These are phyloP conservation scores for Phoenoteleia sp. DNA, from an alignment of 2,888 invertebrate genomes.

Conservation along the genomic window DNA sequence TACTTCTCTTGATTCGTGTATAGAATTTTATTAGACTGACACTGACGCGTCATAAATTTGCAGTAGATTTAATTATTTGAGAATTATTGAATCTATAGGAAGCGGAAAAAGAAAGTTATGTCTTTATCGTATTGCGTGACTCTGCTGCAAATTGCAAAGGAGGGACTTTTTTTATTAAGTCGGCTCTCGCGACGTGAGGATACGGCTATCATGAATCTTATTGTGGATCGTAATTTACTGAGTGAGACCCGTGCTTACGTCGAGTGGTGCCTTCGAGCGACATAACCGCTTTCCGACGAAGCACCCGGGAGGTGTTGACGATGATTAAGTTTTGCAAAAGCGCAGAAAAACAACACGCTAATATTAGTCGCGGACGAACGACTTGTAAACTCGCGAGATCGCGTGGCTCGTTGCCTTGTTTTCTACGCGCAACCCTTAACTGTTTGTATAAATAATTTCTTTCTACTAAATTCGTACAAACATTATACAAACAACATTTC, in stretches of 20 bases:
- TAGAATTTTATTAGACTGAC: conserved; percentile 33
- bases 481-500: too few relatives aligned
- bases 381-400: conserved; percentile 55
- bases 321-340: conserved; percentile 65
- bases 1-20: conserved; percentile 1
- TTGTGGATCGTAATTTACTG: conserved; percentile 70
- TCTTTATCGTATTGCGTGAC: conserved; percentile 70
- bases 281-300: conserved; percentile 50
- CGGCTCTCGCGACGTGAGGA: conserved; percentile 67
- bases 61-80: conserved; percentile 52
- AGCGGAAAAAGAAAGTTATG: conserved; percentile 60
- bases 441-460: too few relatives aligned
- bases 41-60: conserved; percentile 35
- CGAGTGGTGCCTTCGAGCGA: conserved; percentile 46
- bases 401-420: conserved; percentile 28
- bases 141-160: conserved; percentile 64
- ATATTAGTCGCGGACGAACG: conserved; percentile 55
- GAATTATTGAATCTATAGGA: conserved; percentile 57
- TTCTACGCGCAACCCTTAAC: neutral
- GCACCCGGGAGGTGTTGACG: conserved; percentile 56
- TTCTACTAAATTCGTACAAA: too few relatives aligned
- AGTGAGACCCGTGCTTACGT: conserved; percentile 64
- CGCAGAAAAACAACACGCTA: conserved; percentile 50
- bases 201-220: conserved; percentile 71
- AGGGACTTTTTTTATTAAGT: conserved; percentile 75